Percentiles rank a stretch among this genome's conserved stretches.
These are phyloP conservation scores for Aproaerema taeniolella DNA, from an alignment of 2,888 invertebrate genomes.

Conservation along the genomic window DNA sequence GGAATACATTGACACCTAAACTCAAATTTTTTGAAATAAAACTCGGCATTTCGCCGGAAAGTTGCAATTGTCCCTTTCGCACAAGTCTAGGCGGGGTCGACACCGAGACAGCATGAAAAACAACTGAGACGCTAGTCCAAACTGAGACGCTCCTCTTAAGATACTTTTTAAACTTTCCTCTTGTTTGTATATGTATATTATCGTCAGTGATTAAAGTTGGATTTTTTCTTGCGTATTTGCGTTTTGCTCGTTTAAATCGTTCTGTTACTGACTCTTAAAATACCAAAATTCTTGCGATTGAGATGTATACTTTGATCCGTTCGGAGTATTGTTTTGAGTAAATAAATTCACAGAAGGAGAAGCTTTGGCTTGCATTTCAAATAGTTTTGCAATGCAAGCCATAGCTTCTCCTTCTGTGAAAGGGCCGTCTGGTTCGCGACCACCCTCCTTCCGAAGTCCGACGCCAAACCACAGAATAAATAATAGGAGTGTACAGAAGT, in stretches of 20 bases:
- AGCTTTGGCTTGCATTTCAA: too few species aligned
- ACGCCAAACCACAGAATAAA: too few species aligned
- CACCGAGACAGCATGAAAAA: too few species aligned
- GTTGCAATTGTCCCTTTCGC: neutral
- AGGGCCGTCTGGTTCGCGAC: too few species aligned
- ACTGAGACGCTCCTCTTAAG: neutral
- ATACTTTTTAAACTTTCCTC: neutral
- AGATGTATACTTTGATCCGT: constrained; percentile 13
- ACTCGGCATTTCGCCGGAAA: neutral
- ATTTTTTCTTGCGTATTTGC: constrained; percentile 5
- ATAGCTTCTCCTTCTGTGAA: constrained; percentile 17
- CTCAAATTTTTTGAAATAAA: too few species aligned
- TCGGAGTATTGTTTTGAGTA: constrained; percentile 13
- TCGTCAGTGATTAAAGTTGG: neutral
- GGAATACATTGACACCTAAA: too few species aligned
- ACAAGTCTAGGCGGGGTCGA: too few species aligned
- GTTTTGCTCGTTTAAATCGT: constrained; percentile 11
- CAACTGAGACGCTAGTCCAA: too few species aligned
- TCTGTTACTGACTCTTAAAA: constrained; percentile 18
- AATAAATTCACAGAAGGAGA: constrained; percentile 15
- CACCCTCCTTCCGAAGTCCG: too few species aligned
- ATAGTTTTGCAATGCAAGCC: constrained; percentile 11
- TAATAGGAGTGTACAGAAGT: too few species aligned
- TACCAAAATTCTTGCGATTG: constrained; percentile 20
- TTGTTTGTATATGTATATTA: neutral